phyloP scores from a whole-genome alignment of 37 sponge, comb jelly and placozoan genomes.

The Tethya wilhelma region DNA sequence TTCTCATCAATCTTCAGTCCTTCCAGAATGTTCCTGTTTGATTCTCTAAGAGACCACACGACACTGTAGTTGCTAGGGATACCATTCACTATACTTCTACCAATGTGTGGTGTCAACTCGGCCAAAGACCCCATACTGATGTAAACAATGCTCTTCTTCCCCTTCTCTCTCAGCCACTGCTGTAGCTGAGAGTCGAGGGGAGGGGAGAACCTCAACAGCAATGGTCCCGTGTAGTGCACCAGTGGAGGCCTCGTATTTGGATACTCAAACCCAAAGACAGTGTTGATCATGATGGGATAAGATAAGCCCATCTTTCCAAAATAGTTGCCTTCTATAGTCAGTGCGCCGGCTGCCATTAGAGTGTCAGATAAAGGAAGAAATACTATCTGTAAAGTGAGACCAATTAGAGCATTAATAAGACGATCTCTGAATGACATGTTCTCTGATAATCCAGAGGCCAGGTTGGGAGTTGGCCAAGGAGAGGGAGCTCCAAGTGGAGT shows the following conservation, averaged over 20 bases:
- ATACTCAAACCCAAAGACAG: constrained; percentile 28
- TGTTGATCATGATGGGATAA: constrained; percentile 3
- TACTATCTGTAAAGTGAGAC: too few relatives aligned
- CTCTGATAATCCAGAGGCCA: too few relatives aligned
- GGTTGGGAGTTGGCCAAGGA: too few relatives aligned
- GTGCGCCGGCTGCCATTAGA: background rate
- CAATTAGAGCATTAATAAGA: too few relatives aligned
- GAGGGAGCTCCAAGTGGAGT: too few relatives aligned
- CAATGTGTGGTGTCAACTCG: background rate
- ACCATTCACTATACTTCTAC: background rate
- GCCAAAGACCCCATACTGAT: constrained; percentile 43
- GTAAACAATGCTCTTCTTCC: constrained; percentile 18
- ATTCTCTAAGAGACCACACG: constrained; percentile 29
- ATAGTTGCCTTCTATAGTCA: background rate
- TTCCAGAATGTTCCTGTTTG: background rate
- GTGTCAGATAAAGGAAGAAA: background rate
- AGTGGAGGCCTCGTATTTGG: constrained; percentile 12
- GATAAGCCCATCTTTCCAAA: background rate
- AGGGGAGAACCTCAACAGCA: constrained; percentile 4
- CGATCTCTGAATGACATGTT: too few relatives aligned
- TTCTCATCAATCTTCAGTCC: constrained; percentile 1
- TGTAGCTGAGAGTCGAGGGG: constrained; percentile 6
- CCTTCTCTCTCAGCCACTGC: constrained; percentile 14
- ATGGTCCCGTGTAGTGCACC: constrained; percentile 29
- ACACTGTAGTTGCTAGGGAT: constrained; percentile 11